Evolutionary conservation across 2,888 invertebrate genomes (phyloP).

Genomic region (Drosophila hamatofila): DNA sequence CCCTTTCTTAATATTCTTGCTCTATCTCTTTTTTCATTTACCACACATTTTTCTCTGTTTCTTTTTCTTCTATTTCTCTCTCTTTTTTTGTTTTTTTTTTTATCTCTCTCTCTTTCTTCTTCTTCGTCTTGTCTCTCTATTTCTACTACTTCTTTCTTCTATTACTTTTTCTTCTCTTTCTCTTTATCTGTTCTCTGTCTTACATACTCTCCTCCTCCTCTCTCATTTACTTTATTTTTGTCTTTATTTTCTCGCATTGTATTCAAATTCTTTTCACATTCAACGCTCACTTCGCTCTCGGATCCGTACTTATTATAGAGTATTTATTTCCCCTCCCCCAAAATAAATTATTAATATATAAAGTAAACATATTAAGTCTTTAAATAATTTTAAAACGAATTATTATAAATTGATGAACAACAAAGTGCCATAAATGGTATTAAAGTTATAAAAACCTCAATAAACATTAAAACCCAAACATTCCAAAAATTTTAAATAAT

Average conservation of each 20-base stretch:
- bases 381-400: neutral
- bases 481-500: constrained; percentile 6
- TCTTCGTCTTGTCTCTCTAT: too few relatives aligned
- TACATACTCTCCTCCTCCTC: neutral
- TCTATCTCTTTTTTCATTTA: neutral
- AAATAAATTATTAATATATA: neutral
- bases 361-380: neutral
- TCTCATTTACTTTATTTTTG: neutral
- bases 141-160: too few relatives aligned
- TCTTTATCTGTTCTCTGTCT: neutral
- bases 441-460: neutral
- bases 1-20: neutral
- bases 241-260: neutral
- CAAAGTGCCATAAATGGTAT: neutral
- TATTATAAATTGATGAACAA: neutral
- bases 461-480: neutral
- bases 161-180: too few relatives aligned
- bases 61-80: neutral
- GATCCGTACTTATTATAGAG: too few relatives aligned
- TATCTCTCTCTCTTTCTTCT: neutral
- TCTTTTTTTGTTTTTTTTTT: neutral
- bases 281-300: too few relatives aligned
- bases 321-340: neutral
- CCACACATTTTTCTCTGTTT: neutral
- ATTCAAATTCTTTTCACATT: too few relatives aligned